Evolutionary conservation across 2,113 vertebrate species (phyloP).

Genomic region (Ctenodactylus gundi): DNA sequence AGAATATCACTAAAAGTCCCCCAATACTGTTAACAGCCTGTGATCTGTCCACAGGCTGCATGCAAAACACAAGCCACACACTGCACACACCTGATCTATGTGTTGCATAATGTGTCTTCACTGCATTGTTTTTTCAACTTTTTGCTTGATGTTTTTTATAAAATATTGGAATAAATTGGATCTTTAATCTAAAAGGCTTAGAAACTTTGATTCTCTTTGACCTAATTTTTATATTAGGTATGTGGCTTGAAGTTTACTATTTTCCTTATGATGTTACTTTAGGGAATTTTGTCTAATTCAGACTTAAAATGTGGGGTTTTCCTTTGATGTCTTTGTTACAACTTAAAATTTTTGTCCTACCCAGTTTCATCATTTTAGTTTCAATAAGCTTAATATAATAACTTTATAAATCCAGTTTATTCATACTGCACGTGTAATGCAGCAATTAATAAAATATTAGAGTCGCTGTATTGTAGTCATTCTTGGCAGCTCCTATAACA

Average conservation of each 20-base stretch:
- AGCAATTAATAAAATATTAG: background rate
- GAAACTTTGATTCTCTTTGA: no score
- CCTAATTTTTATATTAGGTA: no score
- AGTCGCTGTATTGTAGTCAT: no score
- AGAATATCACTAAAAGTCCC: no score
- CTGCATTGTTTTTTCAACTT: background rate
- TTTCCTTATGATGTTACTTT: no score
- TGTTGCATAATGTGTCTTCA: background rate
- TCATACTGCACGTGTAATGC: background rate
- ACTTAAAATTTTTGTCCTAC: background rate
- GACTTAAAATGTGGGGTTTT: background rate
- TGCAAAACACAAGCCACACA: no score
- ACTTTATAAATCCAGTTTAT: background rate
- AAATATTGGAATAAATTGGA: background rate
- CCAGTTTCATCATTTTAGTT: background rate
- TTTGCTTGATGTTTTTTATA: constrained; percentile 24
- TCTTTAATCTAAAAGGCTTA: constrained; percentile 37
- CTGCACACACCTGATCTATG: background rate
- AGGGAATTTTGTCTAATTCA: constrained; percentile 3
- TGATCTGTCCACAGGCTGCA: background rate
- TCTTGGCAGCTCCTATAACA: background rate
- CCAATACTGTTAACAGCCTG: background rate
- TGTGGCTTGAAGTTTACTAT: no score
- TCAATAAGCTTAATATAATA: background rate
- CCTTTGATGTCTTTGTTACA: background rate